Base-by-base conservation (phyloP, 2,888 invertebrate genomes). In the Plebejus argus region DNA sequence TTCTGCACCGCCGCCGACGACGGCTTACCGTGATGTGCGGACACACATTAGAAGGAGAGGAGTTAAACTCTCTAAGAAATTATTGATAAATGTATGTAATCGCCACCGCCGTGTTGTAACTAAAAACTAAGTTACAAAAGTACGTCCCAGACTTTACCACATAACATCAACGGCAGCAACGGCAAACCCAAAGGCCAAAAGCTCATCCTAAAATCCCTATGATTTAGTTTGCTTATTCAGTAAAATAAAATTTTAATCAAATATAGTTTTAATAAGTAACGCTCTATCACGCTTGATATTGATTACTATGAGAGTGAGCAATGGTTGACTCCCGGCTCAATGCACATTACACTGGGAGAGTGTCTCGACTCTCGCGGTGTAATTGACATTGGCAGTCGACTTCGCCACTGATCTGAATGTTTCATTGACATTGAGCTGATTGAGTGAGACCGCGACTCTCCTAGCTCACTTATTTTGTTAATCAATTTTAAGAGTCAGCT, bases 1-100 rank as follows among this genome's bases (percentile, higher is more conserved):
- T 66, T 66, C 66, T 66, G 66, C 28, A 28, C 28, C 66, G 66
- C 76, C 49, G 76, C 75, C 49, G 76, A 79, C 56, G 58, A 53
- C 53, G 28, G 28, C 76, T 23, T 23, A 3, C 10, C 28, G 76
- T 71, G 39, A 28, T 10, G 12, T 66, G 7, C 15, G 66, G 28
- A 20, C 4, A 23, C 23, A 20, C 12, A 20, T 53, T 18, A 53
- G 49, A 49, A 49, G 53, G 53, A 53, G 53, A 53, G 53, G 18
- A 53, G 5, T 6, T 53, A 53, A 45, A 5, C 18, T 53, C 53
- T 18, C 53, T 18, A 18, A 15, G 49, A 15, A 15, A 49, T 49
- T 15, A 15, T 49, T 49, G 49, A 15, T 12, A 45, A 53, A 53
- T 45, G 45, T 45, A 45, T 10, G 3, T 45, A 45, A 3, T 12